A percentile compares a stretch with the other conserved stretches of the same genome.
phyloP scores from a whole-genome alignment of 2,113 vertebrate genomes.

The Xenopus tropicalis region UCB_Xtro_10.0 CM004446.2:26928501-26929000 shows the following conservation, averaged over 20 bases:
- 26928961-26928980: not conserved
- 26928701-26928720: not conserved
- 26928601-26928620: not conserved
- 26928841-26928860: not conserved
- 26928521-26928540: not conserved
- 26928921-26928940: not conserved
- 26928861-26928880: not conserved
- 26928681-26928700: not conserved
- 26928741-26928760: not conserved
- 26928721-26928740: no score
- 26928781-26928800: not conserved
- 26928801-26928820: no score
- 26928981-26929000: not conserved
- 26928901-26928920: not conserved
- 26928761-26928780: not conserved
- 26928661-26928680: not conserved
- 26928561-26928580: not conserved
- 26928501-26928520: not conserved
- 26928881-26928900: no score
- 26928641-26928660: no score
- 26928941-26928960: not conserved
- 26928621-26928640: not conserved
- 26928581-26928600: not conserved
- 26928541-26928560: not conserved
- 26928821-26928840: not conserved